A percentile compares a stretch with the other conserved stretches of the same genome.
phyloP scores from a whole-genome alignment of 2,113 vertebrate genomes.

The Sander vitreus region DNA sequence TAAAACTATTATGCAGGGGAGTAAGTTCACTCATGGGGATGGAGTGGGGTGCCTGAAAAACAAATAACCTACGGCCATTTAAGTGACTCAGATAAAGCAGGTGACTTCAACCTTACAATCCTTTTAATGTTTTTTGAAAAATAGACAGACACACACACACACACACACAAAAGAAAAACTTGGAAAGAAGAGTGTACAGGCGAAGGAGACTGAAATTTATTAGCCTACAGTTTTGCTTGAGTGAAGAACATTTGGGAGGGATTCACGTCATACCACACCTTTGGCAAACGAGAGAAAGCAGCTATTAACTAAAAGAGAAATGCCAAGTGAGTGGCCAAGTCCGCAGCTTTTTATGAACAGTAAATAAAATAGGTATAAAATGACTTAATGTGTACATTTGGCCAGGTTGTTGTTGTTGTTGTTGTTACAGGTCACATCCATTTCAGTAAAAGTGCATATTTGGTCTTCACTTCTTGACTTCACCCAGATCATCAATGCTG shows the following conservation, averaged over 20 bases:
- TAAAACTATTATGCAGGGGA: slow-evolving; percentile 68
- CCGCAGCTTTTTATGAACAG: slow-evolving; percentile 89
- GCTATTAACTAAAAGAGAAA: slow-evolving; percentile 85
- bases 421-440: slow-evolving; percentile 85
- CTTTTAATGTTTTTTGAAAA: neutral
- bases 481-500: slow-evolving; percentile 98
- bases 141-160: neutral
- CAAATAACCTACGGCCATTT: slow-evolving; percentile 50
- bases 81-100: slow-evolving; percentile 21
- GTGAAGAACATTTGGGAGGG: slow-evolving; percentile 86
- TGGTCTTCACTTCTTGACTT: slow-evolving; percentile 97
- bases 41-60: slow-evolving; percentile 56
- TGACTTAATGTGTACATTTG: slow-evolving; percentile 88
- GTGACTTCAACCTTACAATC: neutral
- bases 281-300: slow-evolving; percentile 93
- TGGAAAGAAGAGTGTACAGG: slow-evolving; percentile 48
- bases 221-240: slow-evolving; percentile 89
- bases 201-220: slow-evolving; percentile 90
- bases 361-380: slow-evolving; percentile 90
- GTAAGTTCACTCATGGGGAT: slow-evolving; percentile 56
- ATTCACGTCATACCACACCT: slow-evolving; percentile 87
- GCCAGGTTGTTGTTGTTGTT: slow-evolving; percentile 84
- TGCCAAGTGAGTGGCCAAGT: slow-evolving; percentile 85
- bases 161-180: neutral
- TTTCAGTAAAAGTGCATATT: slow-evolving; percentile 89